Conservation (phyloP, 2,113 vertebrate genomes). For the Cisticola juncidis region DNA sequence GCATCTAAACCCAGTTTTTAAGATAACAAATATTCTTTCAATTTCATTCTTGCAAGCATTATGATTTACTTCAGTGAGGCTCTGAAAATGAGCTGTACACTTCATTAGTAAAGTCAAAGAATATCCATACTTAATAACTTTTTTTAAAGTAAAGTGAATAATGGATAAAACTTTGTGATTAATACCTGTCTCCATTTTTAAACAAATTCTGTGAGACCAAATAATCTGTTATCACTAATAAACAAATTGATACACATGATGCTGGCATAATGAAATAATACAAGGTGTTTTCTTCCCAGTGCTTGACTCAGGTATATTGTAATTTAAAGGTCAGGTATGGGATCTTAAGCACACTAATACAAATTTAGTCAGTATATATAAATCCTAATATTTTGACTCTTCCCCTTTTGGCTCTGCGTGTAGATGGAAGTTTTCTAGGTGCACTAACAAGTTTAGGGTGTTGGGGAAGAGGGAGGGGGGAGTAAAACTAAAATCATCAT, state of each 20-base stretch:
- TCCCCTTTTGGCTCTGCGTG: neutral
- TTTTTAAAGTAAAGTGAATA: neutral
- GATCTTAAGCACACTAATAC: neutral
- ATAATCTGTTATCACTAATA: neutral
- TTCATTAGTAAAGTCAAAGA: neutral
- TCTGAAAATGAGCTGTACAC: neutral
- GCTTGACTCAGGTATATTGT: neutral
- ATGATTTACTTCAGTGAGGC: neutral
- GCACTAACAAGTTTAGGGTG: neutral
- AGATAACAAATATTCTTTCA: neutral
- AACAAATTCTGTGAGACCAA: neutral
- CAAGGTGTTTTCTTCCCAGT: neutral
- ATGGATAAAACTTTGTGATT: neutral
- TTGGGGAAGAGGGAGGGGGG: rapidly evolving
- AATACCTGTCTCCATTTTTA: neutral
- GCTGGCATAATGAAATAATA: neutral
- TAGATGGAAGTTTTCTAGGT: neutral
- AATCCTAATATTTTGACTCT: neutral
- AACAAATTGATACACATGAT: neutral
- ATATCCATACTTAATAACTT: neutral
- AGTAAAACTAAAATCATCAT: neutral
- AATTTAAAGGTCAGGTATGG: neutral
- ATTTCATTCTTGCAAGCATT: neutral
- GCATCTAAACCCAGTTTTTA: neutral
- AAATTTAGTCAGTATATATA: neutral